Percentiles rank a stretch among this genome's conserved stretches.
These are phyloP conservation scores for Ferdinandea cuprea DNA, from an alignment of 2,888 invertebrate species.

Conservation along the genomic window DNA sequence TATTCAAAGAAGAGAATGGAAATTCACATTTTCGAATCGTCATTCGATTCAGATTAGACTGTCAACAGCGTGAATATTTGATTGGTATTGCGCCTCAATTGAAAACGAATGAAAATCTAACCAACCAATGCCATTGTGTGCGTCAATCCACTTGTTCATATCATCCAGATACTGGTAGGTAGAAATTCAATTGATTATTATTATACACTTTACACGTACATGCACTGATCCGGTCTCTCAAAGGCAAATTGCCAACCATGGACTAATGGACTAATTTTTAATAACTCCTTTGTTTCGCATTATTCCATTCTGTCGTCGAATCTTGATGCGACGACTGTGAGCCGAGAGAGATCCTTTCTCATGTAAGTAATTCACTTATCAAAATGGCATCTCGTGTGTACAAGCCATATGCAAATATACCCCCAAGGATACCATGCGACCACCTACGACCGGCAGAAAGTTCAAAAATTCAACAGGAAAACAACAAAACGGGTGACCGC, in stretches of 20 bases:
- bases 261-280: slow-evolving; percentile 57
- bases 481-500: slow-evolving; percentile 17
- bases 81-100: slow-evolving; percentile 21
- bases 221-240: slow-evolving; percentile 3
- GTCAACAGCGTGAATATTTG: slow-evolving; percentile 9
- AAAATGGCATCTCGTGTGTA: slow-evolving; percentile 28
- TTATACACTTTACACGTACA: slow-evolving; percentile 30
- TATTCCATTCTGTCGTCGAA: slow-evolving; percentile 19
- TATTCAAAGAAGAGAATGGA: no score
- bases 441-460: slow-evolving; percentile 27
- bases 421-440: slow-evolving; percentile 30
- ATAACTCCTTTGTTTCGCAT: slow-evolving; percentile 56
- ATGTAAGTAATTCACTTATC: slow-evolving; percentile 59
- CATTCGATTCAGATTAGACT: no score
- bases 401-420: slow-evolving; percentile 48
- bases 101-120: slow-evolving; percentile 2
- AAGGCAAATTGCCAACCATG: slow-evolving; percentile 25
- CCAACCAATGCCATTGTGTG: no score
- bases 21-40: no score
- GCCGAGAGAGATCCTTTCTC: slow-evolving; percentile 30
- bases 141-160: no score
- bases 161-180: background rate
- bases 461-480: slow-evolving; percentile 56
- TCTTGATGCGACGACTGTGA: background rate
- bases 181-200: slow-evolving; percentile 21